Conservation (phyloP, 2,113 vertebrate species). For the Caranx melampygus region DNA sequence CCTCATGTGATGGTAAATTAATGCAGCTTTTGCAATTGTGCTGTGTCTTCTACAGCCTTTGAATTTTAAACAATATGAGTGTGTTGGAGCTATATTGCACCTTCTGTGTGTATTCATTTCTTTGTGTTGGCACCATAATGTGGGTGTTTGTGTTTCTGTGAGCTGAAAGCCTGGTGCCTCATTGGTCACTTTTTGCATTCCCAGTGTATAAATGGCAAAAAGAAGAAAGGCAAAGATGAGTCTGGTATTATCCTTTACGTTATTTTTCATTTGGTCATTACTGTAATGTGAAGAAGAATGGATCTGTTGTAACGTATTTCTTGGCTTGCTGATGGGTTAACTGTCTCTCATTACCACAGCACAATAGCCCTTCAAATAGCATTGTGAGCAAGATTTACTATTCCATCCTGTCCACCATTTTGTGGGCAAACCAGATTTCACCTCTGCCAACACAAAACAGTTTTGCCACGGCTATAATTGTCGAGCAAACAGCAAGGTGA, state of each 20-base stretch:
- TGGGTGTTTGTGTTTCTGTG: background rate
- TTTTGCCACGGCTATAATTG: background rate
- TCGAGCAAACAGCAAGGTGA: background rate
- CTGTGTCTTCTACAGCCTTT: background rate
- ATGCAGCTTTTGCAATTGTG: background rate
- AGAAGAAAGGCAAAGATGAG: slow-evolving; percentile 17
- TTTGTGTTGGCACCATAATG: background rate
- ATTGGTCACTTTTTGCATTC: background rate
- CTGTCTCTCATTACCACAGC: background rate
- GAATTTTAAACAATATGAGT: background rate
- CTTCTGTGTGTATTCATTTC: background rate
- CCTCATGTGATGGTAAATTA: background rate
- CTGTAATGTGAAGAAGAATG: background rate
- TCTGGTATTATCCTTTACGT: background rate
- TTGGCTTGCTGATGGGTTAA: background rate
- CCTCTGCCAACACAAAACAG: background rate
- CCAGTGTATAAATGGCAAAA: background rate
- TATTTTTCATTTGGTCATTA: background rate
- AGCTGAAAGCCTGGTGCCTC: background rate
- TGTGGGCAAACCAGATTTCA: background rate
- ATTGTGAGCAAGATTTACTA: background rate
- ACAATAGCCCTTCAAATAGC: slow-evolving; percentile 1
- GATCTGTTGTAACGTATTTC: background rate
- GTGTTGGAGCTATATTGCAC: background rate
- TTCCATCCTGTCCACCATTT: background rate